Base-by-base conservation (phyloP, 2,797 vertebrate species). In the Parambassis ranga region DNA sequence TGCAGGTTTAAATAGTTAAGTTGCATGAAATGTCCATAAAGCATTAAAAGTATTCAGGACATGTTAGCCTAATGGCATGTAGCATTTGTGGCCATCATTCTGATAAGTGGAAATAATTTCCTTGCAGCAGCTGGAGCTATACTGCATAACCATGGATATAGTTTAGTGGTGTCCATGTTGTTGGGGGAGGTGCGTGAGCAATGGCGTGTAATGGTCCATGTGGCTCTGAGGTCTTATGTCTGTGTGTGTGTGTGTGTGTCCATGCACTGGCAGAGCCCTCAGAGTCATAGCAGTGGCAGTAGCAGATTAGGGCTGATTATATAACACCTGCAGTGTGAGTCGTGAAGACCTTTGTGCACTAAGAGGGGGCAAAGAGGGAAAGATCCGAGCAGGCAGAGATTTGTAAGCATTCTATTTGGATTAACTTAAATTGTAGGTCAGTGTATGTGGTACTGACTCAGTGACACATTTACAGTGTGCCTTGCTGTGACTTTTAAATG, bases 381-480 rank as follows among this genome's bases (percentile, higher is more conserved):
- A 71, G 70, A 85, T 80, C 70, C 69, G 56, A 39, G 63, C 48
- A 39, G 57, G 23, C 33, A 71, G 59, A 63, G 65, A 70, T 83
- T 70, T 81, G 47, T 43, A 63, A 62, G 51, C 30, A 37, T 42
- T 36, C 67, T 68, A 63, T 76, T 61, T 65, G 27, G 46, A 70
- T 76, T 71, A 43, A 7, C 18, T 20, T 53, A 48, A 76, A 84
- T 88, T 87, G 60, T 85, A 67, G 81, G 78, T 84, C 77, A 83
- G 10, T 48, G 10, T 52, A 7, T 55, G 15, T 51, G 23, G 49
- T 46, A 39, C 33, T 43, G 38, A 43, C 18, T 62, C 27, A 60
- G 33, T 57, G 52, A 61, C 28, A 66, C 22, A 65, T 58, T 57
- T 53, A 44, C 10, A 28, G 6, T 31, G 33, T 33, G 43, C 62